Evolutionary conservation across 2,888 invertebrate species (phyloP).

Genomic region (Xanthorhoe designata): DNA sequence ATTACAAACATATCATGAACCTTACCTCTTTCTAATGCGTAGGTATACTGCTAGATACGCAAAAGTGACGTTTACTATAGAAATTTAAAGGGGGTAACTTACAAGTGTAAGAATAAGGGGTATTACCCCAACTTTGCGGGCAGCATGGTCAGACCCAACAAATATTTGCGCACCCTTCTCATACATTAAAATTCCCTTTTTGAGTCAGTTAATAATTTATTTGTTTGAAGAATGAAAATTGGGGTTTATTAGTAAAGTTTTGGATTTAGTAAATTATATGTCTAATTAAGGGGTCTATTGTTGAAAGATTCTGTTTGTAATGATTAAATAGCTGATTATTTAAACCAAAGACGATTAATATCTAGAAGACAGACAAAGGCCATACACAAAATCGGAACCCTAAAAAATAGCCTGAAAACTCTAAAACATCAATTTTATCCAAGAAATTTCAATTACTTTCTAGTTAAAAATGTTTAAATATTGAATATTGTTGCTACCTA

Average conservation of each 20-base stretch:
- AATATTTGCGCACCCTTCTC: conserved; percentile 45
- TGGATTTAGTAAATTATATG: conserved; percentile 2
- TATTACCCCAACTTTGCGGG: conserved; percentile 34
- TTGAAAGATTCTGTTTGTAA: not conserved
- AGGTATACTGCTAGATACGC: not conserved
- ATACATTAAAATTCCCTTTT: conserved; percentile 32
- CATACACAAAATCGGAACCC: too few species aligned
- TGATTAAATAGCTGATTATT: too few species aligned
- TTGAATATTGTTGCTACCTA: too few species aligned
- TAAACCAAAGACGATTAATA: too few species aligned
- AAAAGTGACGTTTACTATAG: not conserved
- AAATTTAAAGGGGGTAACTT: conserved; percentile 13
- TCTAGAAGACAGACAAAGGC: too few species aligned
- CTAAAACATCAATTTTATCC: too few species aligned
- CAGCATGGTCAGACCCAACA: conserved; percentile 33
- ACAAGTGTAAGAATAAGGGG: conserved; percentile 28
- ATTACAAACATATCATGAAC: too few species aligned
- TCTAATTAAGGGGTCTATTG: not conserved
- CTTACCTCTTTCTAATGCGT: too few species aligned
- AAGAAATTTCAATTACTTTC: too few species aligned
- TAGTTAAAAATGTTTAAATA: too few species aligned
- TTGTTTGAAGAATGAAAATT: conserved; percentile 27
- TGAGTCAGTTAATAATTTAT: conserved; percentile 28
- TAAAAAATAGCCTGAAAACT: too few species aligned
- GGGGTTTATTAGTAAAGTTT: conserved; percentile 20